phyloP scores from a whole-genome alignment of 2,113 vertebrate genomes.

The Lophius piscatorius region DNA sequence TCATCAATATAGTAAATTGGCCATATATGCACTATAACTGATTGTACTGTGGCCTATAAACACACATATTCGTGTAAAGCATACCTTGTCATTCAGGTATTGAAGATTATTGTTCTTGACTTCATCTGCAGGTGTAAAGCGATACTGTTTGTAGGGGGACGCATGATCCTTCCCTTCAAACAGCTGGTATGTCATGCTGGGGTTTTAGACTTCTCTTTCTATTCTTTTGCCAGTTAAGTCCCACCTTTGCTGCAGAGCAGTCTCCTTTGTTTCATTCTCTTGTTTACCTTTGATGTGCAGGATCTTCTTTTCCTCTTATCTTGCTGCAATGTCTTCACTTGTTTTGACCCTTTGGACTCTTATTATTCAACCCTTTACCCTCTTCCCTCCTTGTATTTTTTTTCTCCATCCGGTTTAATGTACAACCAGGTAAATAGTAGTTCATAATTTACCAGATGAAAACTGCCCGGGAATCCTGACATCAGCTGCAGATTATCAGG shows the following conservation, averaged over 20 bases:
- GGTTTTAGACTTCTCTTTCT: neutral
- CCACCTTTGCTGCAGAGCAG: neutral
- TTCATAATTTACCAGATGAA: too few species aligned
- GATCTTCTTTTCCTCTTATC: too few species aligned
- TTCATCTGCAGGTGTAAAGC: conserved; percentile 73
- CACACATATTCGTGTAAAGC: neutral
- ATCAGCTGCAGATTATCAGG: too few species aligned
- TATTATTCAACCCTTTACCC: too few species aligned
- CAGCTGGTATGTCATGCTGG: conserved; percentile 76
- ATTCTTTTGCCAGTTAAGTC: neutral
- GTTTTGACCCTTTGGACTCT: too few species aligned
- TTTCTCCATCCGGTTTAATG: too few species aligned
- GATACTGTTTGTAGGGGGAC: conserved; percentile 81
- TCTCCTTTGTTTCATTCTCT: neutral
- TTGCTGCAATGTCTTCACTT: too few species aligned
- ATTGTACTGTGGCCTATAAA: neutral
- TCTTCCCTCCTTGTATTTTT: neutral
- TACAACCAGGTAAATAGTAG: too few species aligned
- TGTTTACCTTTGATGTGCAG: neutral
- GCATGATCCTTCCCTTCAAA: conserved; percentile 83
- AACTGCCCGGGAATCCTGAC: too few species aligned
- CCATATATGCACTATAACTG: neutral
- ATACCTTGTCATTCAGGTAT: conserved; percentile 82
- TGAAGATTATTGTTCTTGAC: conserved; percentile 73
- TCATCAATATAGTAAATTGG: too few species aligned